Conservation (phyloP, 1,140 invertebrate species). For the Acyrthosiphon pisum region DNA sequence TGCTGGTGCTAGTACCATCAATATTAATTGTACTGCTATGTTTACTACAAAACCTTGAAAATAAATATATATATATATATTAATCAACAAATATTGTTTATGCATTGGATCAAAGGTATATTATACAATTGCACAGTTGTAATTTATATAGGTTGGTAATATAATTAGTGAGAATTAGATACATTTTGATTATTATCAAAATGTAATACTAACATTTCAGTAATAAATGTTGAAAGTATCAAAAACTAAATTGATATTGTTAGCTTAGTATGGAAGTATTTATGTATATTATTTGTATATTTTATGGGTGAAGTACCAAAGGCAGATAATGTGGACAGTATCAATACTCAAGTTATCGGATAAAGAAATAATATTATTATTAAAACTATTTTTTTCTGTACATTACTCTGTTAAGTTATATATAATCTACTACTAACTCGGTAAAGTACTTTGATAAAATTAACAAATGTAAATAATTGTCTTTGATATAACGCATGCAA, state of each 20-base stretch:
- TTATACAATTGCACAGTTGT: neutral
- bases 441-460: neutral
- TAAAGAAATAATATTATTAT: neutral
- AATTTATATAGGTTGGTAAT: neutral
- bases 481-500: neutral
- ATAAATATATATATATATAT: constrained; percentile 23
- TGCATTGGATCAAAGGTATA: neutral
- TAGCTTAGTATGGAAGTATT: neutral
- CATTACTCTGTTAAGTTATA: neutral
- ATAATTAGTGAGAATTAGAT: neutral
- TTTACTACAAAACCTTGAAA: constrained; percentile 84
- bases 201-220: neutral
- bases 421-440: neutral
- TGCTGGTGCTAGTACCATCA: constrained; percentile 66
- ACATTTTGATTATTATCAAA: neutral
- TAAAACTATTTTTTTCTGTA: neutral
- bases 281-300: too few relatives aligned
- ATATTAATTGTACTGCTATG: constrained; percentile 86
- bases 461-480: neutral
- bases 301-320: too few relatives aligned
- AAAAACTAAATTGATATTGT: neutral
- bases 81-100: neutral
- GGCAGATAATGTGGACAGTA: neutral
- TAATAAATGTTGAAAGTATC: neutral
- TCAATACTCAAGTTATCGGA: too few relatives aligned